Conservation (phyloP, 2,888 invertebrate genomes). For the Tetragonisca angustula region DNA sequence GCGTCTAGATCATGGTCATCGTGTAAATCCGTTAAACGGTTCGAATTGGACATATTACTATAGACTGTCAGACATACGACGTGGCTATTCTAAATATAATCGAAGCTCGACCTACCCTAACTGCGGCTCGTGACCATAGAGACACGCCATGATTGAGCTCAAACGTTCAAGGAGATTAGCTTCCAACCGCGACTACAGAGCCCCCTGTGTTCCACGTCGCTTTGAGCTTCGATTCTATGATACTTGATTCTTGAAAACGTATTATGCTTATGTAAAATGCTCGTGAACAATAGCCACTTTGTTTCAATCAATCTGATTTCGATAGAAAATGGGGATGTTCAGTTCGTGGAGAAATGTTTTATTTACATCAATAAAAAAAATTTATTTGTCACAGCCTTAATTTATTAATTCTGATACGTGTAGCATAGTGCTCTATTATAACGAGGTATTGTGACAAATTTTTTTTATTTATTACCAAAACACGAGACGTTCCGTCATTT, state of each 20-base stretch:
- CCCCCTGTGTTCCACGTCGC: background rate
- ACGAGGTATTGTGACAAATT: too few species aligned
- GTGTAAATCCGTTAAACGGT: constrained; percentile 49
- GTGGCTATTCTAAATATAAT: constrained; percentile 59
- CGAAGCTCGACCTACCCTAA: constrained; percentile 62
- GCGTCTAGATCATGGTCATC: constrained; percentile 57
- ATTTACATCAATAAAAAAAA: background rate
- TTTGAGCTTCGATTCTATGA: background rate
- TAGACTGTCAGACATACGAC: constrained; percentile 31
- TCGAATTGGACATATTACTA: constrained; percentile 58
- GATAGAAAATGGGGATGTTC: background rate
- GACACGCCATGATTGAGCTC: constrained; percentile 39
- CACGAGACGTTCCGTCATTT: background rate
- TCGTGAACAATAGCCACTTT: background rate
- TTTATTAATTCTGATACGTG: background rate
- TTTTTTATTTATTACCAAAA: too few species aligned
- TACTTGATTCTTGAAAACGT: background rate
- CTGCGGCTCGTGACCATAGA: constrained; percentile 41
- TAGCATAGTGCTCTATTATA: too few species aligned
- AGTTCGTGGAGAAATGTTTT: background rate
- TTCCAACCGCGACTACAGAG: constrained; percentile 10
- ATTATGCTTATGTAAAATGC: too few species aligned
- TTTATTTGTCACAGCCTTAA: background rate
- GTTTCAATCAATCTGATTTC: background rate
- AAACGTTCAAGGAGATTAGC: constrained; percentile 53